A percentile compares a stretch with the other conserved stretches of the same genome.
Conservation (phyloP, 2,888 invertebrate species). For the Ornithoptera priamus region DNA sequence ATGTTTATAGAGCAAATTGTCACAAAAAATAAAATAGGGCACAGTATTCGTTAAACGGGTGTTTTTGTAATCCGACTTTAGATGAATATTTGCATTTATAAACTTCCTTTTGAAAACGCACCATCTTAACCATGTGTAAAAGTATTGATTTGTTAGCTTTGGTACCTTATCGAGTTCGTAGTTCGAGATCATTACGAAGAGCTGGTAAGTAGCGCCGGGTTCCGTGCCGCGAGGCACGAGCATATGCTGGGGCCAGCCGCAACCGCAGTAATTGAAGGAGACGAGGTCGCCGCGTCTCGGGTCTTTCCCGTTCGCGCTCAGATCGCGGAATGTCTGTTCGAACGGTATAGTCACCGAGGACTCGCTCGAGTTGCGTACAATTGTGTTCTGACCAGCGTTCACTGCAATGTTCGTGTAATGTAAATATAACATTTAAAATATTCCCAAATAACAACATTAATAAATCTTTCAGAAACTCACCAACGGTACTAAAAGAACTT, state of each 20-base stretch:
- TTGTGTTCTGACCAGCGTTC: conserved; percentile 76
- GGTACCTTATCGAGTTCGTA: conserved; percentile 66
- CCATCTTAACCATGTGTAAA: too few relatives aligned
- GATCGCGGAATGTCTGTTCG: conserved; percentile 80
- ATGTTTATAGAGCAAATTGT: too few relatives aligned
- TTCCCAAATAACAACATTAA: too few relatives aligned
- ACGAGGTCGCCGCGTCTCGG: conserved; percentile 47
- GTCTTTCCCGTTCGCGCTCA: conserved; percentile 54
- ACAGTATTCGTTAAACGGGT: too few relatives aligned
- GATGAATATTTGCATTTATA: too few relatives aligned
- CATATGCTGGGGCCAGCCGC: conserved; percentile 82
- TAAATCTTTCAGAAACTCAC: too few relatives aligned
- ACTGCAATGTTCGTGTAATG: conserved; percentile 60
- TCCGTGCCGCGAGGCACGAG: conserved; percentile 76
- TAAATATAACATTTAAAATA: too few relatives aligned
- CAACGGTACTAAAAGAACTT: too few relatives aligned
- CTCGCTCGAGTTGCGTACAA: conserved; percentile 79
- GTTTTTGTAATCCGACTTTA: too few relatives aligned
- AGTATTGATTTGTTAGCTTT: too few relatives aligned
- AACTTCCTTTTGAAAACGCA: too few relatives aligned
- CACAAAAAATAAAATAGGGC: too few relatives aligned
- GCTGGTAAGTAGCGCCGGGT: conserved; percentile 58
- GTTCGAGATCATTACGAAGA: conserved; percentile 75
- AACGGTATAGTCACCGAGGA: conserved; percentile 81
- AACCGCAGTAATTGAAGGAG: conserved; percentile 81